These are phyloP conservation scores for Propithecus perrieri DNA, from an alignment of 2,797 vertebrate genomes.

Conservation along the genomic window DNA sequence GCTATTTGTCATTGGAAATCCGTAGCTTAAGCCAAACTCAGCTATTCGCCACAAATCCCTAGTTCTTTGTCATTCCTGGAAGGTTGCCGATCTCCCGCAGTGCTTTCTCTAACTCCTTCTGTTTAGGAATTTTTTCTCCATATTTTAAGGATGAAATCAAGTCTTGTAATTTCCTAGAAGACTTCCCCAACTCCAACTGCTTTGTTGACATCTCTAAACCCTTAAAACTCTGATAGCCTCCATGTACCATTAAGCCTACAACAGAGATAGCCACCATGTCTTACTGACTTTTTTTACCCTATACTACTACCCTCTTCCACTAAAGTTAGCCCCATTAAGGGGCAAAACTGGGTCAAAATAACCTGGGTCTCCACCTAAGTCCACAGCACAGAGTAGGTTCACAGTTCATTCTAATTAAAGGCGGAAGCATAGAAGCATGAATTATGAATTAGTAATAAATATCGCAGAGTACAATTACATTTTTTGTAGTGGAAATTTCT, in stretches of 20 bases:
- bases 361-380: not conserved
- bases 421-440: not conserved
- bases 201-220: not conserved
- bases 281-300: not conserved
- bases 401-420: not conserved
- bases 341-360: not conserved
- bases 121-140: not conserved
- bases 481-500: not conserved
- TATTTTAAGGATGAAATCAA: slow-evolving; percentile 2
- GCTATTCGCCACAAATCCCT: not conserved
- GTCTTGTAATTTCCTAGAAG: not conserved
- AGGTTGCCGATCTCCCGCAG: not conserved
- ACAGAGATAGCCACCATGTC: not conserved
- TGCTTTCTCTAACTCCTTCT: not conserved
- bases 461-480: not conserved
- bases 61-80: not conserved
- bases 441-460: not conserved
- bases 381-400: not conserved
- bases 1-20: not conserved
- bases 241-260: not conserved
- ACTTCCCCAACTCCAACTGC: not conserved
- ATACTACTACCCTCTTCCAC: not conserved
- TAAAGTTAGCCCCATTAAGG: not conserved
- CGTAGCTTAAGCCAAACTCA: not conserved
- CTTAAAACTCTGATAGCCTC: not conserved